A percentile compares a stretch with the other conserved stretches of the same genome.
Evolutionary conservation across 1,140 invertebrate species (phyloP).

Genomic region (Sycophila sp.): DNA sequence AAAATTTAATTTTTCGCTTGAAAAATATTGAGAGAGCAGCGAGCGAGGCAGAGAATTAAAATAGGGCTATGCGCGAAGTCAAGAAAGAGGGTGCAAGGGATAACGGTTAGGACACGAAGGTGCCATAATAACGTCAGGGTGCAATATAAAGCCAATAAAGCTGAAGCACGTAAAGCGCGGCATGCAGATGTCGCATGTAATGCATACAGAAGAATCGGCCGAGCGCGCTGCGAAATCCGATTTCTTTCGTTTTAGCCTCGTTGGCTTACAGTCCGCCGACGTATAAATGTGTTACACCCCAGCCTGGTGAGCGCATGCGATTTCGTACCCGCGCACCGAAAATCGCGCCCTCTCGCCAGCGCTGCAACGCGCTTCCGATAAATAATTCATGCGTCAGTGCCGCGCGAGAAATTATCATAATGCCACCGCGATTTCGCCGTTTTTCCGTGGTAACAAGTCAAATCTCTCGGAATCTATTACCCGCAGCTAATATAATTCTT

Average conservation of each 20-base stretch:
- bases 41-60: neutral
- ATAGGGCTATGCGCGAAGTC: neutral
- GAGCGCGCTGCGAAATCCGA: slow-evolving; percentile 20
- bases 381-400: slow-evolving; percentile 18
- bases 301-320: neutral
- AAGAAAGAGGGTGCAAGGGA: neutral
- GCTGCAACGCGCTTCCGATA: neutral
- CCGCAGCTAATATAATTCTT: too few relatives aligned
- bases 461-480: too few relatives aligned
- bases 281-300: neutral
- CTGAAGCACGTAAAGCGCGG: slow-evolving; percentile 27
- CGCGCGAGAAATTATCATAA: neutral
- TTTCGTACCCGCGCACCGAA: neutral
- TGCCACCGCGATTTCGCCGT: neutral
- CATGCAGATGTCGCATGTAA: slow-evolving; percentile 19
- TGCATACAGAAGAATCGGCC: neutral
- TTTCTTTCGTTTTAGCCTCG: neutral
- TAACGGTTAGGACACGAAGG: slow-evolving; percentile 25
- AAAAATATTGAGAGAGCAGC: too few relatives aligned
- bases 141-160: slow-evolving; percentile 39
- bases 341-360: neutral
- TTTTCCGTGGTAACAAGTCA: neutral
- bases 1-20: too few relatives aligned
- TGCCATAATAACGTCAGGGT: slow-evolving; percentile 25
- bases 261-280: neutral